phyloP scores from a whole-genome alignment of 53 echinoderm and acorn worm genomes.

The Glandiceps talaboti region DNA sequence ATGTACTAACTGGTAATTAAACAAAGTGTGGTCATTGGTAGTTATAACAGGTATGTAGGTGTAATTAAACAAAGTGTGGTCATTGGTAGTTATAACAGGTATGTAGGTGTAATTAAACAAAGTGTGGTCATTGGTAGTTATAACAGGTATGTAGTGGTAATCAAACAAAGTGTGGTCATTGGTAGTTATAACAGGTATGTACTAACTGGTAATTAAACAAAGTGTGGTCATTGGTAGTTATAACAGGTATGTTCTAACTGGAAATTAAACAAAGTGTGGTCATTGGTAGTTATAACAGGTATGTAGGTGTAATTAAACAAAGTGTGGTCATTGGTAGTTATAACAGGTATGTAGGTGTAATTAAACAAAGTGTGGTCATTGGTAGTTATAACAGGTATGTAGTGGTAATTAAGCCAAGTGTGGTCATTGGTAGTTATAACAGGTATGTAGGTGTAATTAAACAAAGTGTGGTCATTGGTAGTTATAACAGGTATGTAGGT shows the following conservation, averaged over 20 bases:
- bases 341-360: constrained; percentile 43
- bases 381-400: constrained; percentile 93
- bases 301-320: constrained; percentile 30
- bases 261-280: constrained; percentile 68
- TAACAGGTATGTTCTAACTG: constrained; percentile 52
- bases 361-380: constrained; percentile 81
- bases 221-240: constrained; percentile 95
- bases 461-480: constrained; percentile 90
- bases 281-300: constrained; percentile 97
- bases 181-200: constrained; percentile 93
- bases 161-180: constrained; percentile 75
- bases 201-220: constrained; percentile 31
- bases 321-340: constrained; percentile 95
- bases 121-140: constrained; percentile 95
- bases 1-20: constrained; percentile 16
- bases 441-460: constrained; percentile 43
- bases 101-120: constrained; percentile 30
- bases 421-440: constrained; percentile 93
- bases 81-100: constrained; percentile 97
- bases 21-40: constrained; percentile 90
- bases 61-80: constrained; percentile 70
- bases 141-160: constrained; percentile 45
- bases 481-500: constrained; percentile 70
- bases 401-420: constrained; percentile 37
- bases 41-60: constrained; percentile 70